Evolutionary conservation across 1,140 invertebrate species (phyloP).

Genomic region (Caenorhabditis tropicalis): DNA sequence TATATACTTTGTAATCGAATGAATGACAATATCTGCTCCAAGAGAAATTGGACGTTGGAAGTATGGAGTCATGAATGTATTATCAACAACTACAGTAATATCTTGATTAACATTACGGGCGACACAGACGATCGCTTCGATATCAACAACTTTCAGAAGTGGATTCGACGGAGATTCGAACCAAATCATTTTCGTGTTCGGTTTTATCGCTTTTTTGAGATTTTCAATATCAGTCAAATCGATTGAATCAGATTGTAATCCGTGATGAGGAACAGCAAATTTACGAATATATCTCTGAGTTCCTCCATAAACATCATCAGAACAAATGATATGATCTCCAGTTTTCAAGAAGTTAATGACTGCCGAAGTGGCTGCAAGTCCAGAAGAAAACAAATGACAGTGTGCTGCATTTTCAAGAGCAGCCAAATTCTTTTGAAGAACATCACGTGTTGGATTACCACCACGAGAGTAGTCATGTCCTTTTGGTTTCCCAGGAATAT

Average conservation of each 20-base stretch:
- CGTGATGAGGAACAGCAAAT: conserved; percentile 76
- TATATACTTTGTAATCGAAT: conserved; percentile 97
- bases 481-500: conserved; percentile 81
- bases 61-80: conserved; percentile 95
- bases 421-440: conserved; percentile 87
- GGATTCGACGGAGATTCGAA: conserved; percentile 98
- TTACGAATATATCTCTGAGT: conserved; percentile 79
- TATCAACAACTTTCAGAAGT: conserved; percentile 87
- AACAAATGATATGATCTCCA: conserved; percentile 89
- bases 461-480: conserved; percentile 90
- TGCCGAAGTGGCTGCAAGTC: conserved; percentile 84
- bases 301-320: conserved; percentile 93
- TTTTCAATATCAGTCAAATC: conserved; percentile 80
- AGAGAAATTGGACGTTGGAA: conserved; percentile 85
- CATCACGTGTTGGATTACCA: conserved; percentile 92
- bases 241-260: conserved; percentile 81
- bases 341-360: conserved; percentile 80
- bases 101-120: conserved; percentile 76
- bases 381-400: conserved; percentile 86
- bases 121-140: conserved; percentile 79
- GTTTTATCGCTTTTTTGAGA: conserved; percentile 79
- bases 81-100: conserved; percentile 89
- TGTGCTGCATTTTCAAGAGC: conserved; percentile 87
- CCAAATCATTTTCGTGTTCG: conserved; percentile 94
- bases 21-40: conserved; percentile 89